Evolutionary conservation across 2,888 invertebrate genomes (phyloP).

Genomic region (Macroteleia sp.): DNA sequence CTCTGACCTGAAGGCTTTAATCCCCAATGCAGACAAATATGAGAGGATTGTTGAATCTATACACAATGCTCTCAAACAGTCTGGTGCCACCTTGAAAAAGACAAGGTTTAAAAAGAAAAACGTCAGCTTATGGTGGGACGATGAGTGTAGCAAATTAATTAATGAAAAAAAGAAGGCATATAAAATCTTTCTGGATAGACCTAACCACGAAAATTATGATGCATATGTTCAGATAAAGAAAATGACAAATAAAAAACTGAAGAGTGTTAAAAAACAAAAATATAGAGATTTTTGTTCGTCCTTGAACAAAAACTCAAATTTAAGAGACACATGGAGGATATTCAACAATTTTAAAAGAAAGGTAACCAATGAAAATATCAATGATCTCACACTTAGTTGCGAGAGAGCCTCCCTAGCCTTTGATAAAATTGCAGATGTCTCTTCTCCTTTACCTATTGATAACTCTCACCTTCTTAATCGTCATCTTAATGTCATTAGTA

Average conservation of each 20-base stretch:
- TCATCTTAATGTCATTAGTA: background rate
- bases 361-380: background rate
- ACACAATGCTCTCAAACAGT: background rate
- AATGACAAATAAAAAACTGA: slow-evolving; percentile 9
- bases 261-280: slow-evolving; percentile 16
- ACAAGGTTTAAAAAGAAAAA: background rate
- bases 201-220: background rate
- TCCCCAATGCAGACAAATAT: background rate
- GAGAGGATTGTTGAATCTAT: background rate
- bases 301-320: too few relatives aligned
- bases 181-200: background rate
- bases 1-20: too few relatives aligned
- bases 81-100: background rate
- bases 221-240: slow-evolving; percentile 12
- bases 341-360: slow-evolving; percentile 25
- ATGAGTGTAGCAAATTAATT: slow-evolving; percentile 5
- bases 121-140: slow-evolving; percentile 28
- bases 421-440: slow-evolving; percentile 8
- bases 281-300: too few relatives aligned
- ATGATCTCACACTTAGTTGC: background rate
- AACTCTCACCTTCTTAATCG: background rate
- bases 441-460: background rate
- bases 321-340: slow-evolving; percentile 12
- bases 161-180: slow-evolving; percentile 8
- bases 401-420: background rate